These are phyloP conservation scores for Calidris pugnax DNA, from an alignment of 2,113 vertebrate genomes.

Conservation along the genomic window DNA sequence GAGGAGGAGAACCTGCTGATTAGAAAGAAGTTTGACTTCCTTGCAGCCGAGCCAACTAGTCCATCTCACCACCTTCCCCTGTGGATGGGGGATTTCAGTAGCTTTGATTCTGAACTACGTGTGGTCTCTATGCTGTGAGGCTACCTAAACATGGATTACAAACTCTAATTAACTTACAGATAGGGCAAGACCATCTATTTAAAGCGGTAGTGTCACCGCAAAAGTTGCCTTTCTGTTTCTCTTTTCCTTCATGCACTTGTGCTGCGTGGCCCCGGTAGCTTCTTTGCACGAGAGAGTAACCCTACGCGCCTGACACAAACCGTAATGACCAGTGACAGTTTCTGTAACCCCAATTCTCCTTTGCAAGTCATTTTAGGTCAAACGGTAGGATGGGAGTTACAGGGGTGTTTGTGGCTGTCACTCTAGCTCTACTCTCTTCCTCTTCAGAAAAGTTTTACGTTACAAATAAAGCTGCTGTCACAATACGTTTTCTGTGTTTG, in stretches of 20 bases:
- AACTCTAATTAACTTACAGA: neutral
- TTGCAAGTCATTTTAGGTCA: neutral
- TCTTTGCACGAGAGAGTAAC: neutral
- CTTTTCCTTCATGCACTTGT: neutral
- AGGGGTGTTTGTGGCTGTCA: neutral
- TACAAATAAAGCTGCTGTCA: neutral
- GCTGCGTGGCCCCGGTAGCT: neutral
- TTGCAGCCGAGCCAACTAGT: neutral
- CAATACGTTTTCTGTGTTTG: neutral
- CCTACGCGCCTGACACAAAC: neutral
- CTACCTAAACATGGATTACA: neutral
- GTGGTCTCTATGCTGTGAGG: neutral
- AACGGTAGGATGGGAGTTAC: neutral
- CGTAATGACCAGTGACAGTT: neutral
- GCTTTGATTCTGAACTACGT: neutral
- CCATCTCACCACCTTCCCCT: neutral
- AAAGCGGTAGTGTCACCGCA: neutral
- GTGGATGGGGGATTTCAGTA: neutral
- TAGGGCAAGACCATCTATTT: rapidly evolving
- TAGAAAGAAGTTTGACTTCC: neutral
- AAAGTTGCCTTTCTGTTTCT: neutral
- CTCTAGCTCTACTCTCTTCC: neutral
- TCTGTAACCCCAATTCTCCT: neutral
- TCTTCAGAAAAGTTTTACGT: neutral
- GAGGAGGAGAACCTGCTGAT: neutral